Percentiles rank a stretch among this genome's conserved stretches.
These are phyloP conservation scores for Alcedo atthis DNA, from an alignment of 2,797 vertebrate species.

Conservation along the genomic window DNA sequence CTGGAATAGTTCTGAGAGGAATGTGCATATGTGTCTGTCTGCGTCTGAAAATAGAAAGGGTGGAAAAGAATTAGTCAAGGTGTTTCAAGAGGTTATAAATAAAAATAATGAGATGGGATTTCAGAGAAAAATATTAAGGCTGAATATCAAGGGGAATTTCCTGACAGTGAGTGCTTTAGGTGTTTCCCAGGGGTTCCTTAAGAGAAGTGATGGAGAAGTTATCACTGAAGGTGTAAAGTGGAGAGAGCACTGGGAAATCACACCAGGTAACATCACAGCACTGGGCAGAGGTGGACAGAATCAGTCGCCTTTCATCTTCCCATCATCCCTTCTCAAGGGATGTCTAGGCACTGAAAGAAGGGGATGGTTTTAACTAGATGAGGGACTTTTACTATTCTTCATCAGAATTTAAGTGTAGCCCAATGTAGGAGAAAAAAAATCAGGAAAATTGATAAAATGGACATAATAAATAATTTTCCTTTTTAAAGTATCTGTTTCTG, in stretches of 20 bases:
- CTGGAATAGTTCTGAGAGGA: background rate
- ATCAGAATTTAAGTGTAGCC: background rate
- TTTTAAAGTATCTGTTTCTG: background rate
- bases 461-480: background rate
- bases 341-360: background rate
- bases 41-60: background rate
- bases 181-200: background rate
- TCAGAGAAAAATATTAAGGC: background rate
- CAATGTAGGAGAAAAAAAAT: background rate
- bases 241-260: background rate
- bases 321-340: background rate
- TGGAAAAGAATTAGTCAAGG: background rate
- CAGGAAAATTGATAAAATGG: background rate
- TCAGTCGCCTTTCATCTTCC: background rate
- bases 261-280: accelerated
- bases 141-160: background rate
- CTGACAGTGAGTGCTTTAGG: background rate
- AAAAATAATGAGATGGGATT: background rate
- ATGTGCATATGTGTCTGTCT: background rate
- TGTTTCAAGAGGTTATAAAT: background rate
- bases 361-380: background rate
- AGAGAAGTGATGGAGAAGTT: background rate
- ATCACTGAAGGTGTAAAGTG: background rate
- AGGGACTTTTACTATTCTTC: background rate
- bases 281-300: background rate